Evolutionary conservation across 2,113 vertebrate species (phyloP).

Genomic region (Egretta garzetta): DNA sequence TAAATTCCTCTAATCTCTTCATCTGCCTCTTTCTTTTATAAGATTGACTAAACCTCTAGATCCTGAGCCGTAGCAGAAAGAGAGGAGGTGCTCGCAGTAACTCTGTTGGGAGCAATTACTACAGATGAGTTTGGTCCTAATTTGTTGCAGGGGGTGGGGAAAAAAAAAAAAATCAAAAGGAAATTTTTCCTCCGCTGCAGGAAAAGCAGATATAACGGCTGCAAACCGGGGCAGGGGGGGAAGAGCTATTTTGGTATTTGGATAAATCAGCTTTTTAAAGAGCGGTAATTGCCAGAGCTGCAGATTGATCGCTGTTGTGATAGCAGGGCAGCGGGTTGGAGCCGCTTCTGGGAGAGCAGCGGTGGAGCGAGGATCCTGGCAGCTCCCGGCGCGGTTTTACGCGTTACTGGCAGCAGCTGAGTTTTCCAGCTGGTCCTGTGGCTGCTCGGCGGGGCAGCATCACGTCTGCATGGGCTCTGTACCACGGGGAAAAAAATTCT

Average conservation of each 20-base stretch:
- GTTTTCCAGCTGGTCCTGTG: background rate
- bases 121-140: background rate
- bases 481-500: background rate
- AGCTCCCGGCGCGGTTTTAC: background rate
- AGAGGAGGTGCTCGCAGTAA: background rate
- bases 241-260: background rate
- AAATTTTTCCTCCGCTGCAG: background rate
- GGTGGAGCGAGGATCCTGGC: background rate
- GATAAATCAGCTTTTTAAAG: background rate
- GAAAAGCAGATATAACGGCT: background rate
- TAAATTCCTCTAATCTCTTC: background rate
- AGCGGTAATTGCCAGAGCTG: background rate
- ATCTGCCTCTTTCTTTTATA: background rate
- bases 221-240: background rate
- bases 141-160: background rate
- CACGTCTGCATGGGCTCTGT: background rate
- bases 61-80: background rate
- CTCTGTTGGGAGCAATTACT: background rate
- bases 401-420: rapidly evolving
- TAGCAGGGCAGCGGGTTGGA: background rate
- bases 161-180: background rate
- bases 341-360: background rate
- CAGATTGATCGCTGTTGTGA: rapidly evolving
- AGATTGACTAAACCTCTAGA: background rate
- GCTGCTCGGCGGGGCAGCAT: background rate